A percentile compares a stretch with the other conserved stretches of the same genome.
Evolutionary conservation across 2,888 invertebrate species (phyloP).

Genomic region (Caenorhabditis drosophilae): DNA sequence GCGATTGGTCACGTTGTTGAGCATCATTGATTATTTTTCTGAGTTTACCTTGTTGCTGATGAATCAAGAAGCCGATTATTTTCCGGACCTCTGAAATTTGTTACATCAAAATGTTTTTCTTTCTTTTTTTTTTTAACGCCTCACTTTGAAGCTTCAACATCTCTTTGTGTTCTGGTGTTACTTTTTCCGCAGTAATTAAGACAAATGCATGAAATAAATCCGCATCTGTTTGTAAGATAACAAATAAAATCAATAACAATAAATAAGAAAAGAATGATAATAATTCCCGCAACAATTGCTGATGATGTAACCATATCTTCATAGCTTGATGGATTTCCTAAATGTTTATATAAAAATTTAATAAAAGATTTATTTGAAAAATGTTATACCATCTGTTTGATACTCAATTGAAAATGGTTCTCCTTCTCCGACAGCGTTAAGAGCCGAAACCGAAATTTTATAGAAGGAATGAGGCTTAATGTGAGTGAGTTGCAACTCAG

Average conservation of each 20-base stretch:
- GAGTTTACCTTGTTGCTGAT: constrained; percentile 28
- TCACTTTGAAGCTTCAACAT: constrained; percentile 48
- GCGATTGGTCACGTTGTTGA: no score
- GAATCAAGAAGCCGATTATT: constrained; percentile 25
- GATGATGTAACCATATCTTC: constrained; percentile 6
- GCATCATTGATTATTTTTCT: no score
- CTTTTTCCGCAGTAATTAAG: constrained; percentile 55
- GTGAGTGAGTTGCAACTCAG: constrained; percentile 55
- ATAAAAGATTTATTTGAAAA: background rate
- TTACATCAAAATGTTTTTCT: background rate
- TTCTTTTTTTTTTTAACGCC: background rate
- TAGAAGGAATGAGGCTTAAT: constrained; percentile 83
- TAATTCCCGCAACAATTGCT: background rate
- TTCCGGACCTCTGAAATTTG: constrained; percentile 29
- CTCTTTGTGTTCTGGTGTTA: constrained; percentile 27
- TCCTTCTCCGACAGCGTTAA: constrained; percentile 85
- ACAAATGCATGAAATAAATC: constrained; percentile 70
- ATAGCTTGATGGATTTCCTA: constrained; percentile 20
- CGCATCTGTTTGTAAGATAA: constrained; percentile 76
- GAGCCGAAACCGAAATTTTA: constrained; percentile 82
- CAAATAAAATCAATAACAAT: constrained; percentile 82
- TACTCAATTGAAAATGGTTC: constrained; percentile 80
- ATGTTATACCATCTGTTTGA: constrained; percentile 48
- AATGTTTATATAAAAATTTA: constrained; percentile 5
- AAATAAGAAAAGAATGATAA: constrained; percentile 78